These are phyloP conservation scores for Falco columbarius DNA, from an alignment of 2,797 vertebrate genomes.

Conservation along the genomic window DNA sequence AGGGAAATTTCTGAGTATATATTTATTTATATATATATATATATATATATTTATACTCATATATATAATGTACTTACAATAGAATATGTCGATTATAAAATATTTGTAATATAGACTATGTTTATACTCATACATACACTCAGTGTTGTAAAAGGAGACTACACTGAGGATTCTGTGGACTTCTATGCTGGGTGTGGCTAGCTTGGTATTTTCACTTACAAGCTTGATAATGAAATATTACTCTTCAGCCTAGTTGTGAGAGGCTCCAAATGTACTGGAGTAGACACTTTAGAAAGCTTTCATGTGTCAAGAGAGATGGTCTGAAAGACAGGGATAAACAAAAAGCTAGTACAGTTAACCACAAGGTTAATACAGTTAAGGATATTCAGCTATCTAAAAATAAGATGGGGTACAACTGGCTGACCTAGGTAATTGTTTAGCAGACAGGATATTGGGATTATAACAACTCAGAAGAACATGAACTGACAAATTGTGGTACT, in stretches of 20 bases:
- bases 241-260: not conserved
- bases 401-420: not conserved
- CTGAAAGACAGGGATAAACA: not conserved
- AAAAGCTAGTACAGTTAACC: not conserved
- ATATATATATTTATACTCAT: not conserved
- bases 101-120: not conserved
- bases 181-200: not conserved
- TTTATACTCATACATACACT: not conserved
- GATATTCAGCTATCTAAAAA: not conserved
- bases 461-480: not conserved
- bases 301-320: not conserved
- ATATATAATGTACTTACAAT: not conserved
- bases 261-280: not conserved
- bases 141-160: not conserved
- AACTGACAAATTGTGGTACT: not conserved
- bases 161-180: not conserved
- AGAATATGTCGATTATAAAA: not conserved
- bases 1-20: not conserved
- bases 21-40: not conserved
- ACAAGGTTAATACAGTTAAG: not conserved
- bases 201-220: not conserved
- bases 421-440: not conserved
- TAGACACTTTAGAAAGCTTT: not conserved
- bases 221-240: not conserved
- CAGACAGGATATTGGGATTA: not conserved